These are phyloP conservation scores for Podiceps cristatus DNA, from an alignment of 2,113 vertebrate species.

Conservation along the genomic window DNA sequence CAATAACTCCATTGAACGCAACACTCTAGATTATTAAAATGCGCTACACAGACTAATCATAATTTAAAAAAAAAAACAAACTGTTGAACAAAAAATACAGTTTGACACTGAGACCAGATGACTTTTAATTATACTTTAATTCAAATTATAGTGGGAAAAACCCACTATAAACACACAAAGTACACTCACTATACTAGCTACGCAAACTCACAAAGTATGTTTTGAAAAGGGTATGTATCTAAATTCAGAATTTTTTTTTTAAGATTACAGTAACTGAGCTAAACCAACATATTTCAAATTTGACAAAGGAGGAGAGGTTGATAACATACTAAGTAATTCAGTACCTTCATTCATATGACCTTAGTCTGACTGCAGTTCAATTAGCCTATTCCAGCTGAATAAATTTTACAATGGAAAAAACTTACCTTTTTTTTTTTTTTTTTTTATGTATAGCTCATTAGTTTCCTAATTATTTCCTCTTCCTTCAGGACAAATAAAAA, in stretches of 20 bases:
- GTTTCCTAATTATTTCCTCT: conserved; percentile 22
- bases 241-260: not conserved
- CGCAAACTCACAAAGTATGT: not conserved
- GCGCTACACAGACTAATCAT: not conserved
- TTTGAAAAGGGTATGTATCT: not conserved
- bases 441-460: not conserved
- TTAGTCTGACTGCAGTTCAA: not conserved
- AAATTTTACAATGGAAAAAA: not conserved
- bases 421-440: not conserved
- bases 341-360: not conserved
- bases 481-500: conserved; percentile 17
- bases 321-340: not conserved
- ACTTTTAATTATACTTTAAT: not conserved
- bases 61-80: not conserved
- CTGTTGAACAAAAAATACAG: not conserved
- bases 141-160: not conserved
- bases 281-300: not conserved
- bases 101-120: not conserved
- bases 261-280: not conserved
- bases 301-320: not conserved
- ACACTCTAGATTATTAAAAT: not conserved
- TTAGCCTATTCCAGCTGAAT: not conserved
- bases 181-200: not conserved
- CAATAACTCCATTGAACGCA: not conserved
- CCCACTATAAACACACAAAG: not conserved